Evolutionary conservation across 35 echinoderm and acorn worm genomes (phyloP), one percentile per base, ranked within the genome.

Genomic region (Antedon bifida): DNA sequence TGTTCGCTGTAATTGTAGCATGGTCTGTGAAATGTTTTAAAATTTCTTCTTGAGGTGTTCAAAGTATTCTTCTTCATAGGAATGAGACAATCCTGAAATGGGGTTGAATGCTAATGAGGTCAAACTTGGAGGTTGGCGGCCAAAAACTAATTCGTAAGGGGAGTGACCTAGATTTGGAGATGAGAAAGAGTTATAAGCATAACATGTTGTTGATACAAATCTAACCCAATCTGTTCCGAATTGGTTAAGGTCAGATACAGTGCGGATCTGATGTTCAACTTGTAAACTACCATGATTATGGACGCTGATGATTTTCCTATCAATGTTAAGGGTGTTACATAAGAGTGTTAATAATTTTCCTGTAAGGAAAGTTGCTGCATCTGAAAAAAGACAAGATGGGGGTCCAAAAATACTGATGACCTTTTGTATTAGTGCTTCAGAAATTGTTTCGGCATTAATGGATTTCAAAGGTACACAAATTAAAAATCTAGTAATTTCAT

Each of bases 261-360:
- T 83, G 14, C 55, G 81, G 73, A 83, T 83, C 42, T 83, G 81
- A 32, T 45, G 42, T 42, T 83, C 81, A 64, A 83, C 81, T 33
- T 83, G 81, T 83, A 83, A 74, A 83, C 35, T 45, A 83, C 81
- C 81, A 34, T 83, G 46, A 36, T 83, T 83, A 14, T 34, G 16
- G 16, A 83, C 81, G 73, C 81, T 83, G 44, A 83, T 23, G 35
- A 34, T 64, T 83, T 83, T 83, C 26, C 51, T 51, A 29, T 78
- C 77, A 31, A 78, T 78, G 17, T n/a, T 8, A 12, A 78, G 77
- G 0, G 77, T 78, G 13, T 76, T 78, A 31, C 77, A 78, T 36
- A 78, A 78, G 9, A 64, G 26, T 64, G 51, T 64, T 64, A 64
- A 64, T 26, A 64, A 64, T 23, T 64, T 36, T 19, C 51, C 51